Evolutionary conservation across 2,113 vertebrate genomes (phyloP).

Genomic region (Coptodon rendalli): DNA sequence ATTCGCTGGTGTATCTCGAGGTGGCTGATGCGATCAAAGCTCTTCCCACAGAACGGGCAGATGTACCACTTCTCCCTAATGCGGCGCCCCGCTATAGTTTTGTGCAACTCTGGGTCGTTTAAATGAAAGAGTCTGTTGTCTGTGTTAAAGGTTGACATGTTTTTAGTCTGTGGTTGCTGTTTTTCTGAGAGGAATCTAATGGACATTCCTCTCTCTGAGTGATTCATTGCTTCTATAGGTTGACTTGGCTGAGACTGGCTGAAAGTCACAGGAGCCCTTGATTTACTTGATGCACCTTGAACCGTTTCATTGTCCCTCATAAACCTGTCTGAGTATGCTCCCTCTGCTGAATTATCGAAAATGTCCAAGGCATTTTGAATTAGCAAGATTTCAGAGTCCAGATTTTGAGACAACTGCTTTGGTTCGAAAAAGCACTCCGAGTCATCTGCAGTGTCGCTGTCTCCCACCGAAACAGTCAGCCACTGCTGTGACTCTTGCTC

Average conservation of each 20-base stretch:
- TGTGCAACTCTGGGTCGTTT: slow-evolving; percentile 16
- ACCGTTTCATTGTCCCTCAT: background rate
- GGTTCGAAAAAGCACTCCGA: slow-evolving; percentile 48
- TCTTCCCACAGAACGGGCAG: slow-evolving; percentile 74
- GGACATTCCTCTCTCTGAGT: slow-evolving; percentile 1
- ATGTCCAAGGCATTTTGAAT: slow-evolving; percentile 61
- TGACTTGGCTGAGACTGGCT: slow-evolving; percentile 16
- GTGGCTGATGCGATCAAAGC: slow-evolving; percentile 74
- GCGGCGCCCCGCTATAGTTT: background rate
- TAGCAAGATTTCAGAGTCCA: slow-evolving; percentile 54
- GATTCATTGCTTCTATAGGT: background rate
- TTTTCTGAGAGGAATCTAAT: slow-evolving; percentile 31
- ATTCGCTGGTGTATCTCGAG: slow-evolving; percentile 74
- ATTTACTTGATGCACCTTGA: slow-evolving; percentile 17
- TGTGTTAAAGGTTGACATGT: background rate
- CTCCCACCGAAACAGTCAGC: slow-evolving; percentile 24
- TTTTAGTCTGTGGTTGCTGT: slow-evolving; percentile 5
- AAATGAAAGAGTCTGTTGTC: slow-evolving; percentile 26
- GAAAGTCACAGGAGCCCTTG: slow-evolving; percentile 6
- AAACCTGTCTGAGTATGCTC: slow-evolving; percentile 3
- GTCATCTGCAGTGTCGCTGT: slow-evolving; percentile 39
- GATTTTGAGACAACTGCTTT: slow-evolving; percentile 24
- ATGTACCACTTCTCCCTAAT: slow-evolving; percentile 73
- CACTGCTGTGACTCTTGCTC: slow-evolving; percentile 50
- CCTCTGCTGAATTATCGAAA: slow-evolving; percentile 36